These are phyloP conservation scores for Hycleus phaleratus DNA, from an alignment of 1,140 invertebrate species.

Conservation along the genomic window DNA sequence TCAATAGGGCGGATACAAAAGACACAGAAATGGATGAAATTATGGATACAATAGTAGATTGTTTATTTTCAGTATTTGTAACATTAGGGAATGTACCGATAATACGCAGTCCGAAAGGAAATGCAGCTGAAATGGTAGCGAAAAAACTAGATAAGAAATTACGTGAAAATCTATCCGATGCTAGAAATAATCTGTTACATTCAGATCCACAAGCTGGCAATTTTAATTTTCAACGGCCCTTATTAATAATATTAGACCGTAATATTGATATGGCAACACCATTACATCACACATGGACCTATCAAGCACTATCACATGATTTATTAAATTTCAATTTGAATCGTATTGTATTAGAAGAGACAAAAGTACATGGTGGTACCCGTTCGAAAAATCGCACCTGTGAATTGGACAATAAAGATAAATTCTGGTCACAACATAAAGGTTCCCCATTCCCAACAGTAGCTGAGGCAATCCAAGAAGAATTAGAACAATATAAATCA, in stretches of 20 bases:
- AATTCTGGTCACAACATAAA: slow-evolving; percentile 89
- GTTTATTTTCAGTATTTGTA: slow-evolving; percentile 95
- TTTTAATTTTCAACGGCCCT: slow-evolving; percentile 84
- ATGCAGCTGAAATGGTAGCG: slow-evolving; percentile 97
- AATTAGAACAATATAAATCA: slow-evolving; percentile 86
- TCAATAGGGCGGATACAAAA: slow-evolving; percentile 90
- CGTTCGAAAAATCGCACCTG: slow-evolving; percentile 77
- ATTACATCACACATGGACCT: slow-evolving; percentile 99
- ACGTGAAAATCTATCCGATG: slow-evolving; percentile 92
- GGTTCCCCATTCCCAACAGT: slow-evolving; percentile 95
- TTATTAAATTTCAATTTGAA: slow-evolving; percentile 88
- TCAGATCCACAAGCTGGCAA: slow-evolving; percentile 70
- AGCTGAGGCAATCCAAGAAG: slow-evolving; percentile 96
- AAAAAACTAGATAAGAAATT: slow-evolving; percentile 96
- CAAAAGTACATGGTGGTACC: slow-evolving; percentile 44
- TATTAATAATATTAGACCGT: slow-evolving; percentile 89
- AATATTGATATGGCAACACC: slow-evolving; percentile 96
- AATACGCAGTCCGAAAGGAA: slow-evolving; percentile 89
- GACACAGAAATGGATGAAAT: slow-evolving; percentile 94
- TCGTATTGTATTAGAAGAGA: slow-evolving; percentile 73
- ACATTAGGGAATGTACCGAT: slow-evolving; percentile 89
- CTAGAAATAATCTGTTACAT: slow-evolving; percentile 92
- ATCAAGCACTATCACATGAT: slow-evolving; percentile 95
- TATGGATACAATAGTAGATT: slow-evolving; percentile 92
- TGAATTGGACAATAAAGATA: slow-evolving; percentile 82